Conservation (phyloP, 2,113 vertebrate genomes). For the Dolichallabes microphthalmus region DNA sequence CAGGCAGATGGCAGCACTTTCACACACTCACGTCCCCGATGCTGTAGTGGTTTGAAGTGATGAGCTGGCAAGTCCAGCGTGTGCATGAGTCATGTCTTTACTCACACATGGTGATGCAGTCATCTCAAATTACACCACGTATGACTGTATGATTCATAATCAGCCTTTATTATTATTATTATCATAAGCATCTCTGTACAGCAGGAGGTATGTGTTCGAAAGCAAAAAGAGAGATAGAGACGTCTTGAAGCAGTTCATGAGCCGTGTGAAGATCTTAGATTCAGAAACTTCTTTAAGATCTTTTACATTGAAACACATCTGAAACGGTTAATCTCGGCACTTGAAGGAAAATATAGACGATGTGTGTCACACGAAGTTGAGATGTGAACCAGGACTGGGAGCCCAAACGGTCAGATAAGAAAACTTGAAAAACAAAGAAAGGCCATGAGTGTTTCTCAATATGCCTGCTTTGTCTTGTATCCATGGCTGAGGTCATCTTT, state of each 20-base stretch:
- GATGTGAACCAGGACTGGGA: neutral
- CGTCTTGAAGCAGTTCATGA: neutral
- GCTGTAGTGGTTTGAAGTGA: neutral
- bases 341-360: neutral
- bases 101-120: constrained; percentile 13
- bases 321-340: neutral
- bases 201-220: constrained; percentile 43
- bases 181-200: constrained; percentile 34
- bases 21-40: neutral
- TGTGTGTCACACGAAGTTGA: neutral
- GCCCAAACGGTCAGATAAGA: neutral
- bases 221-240: neutral
- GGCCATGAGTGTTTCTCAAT: constrained; percentile 4
- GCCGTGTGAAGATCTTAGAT: neutral
- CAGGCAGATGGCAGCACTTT: constrained; percentile 36
- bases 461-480: neutral
- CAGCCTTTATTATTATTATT: constrained; percentile 54
- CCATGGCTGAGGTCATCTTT: constrained; percentile 9
- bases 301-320: constrained; percentile 10
- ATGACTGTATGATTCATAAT: constrained; percentile 30
- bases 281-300: neutral
- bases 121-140: constrained; percentile 2
- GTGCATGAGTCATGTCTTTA: constrained; percentile 15
- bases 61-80: neutral
- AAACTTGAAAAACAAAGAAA: neutral